Percentiles rank a stretch among this genome's conserved stretches.
These are phyloP conservation scores for Eilema sororculum DNA, from an alignment of 2,888 invertebrate species.

Conservation along the genomic window DNA sequence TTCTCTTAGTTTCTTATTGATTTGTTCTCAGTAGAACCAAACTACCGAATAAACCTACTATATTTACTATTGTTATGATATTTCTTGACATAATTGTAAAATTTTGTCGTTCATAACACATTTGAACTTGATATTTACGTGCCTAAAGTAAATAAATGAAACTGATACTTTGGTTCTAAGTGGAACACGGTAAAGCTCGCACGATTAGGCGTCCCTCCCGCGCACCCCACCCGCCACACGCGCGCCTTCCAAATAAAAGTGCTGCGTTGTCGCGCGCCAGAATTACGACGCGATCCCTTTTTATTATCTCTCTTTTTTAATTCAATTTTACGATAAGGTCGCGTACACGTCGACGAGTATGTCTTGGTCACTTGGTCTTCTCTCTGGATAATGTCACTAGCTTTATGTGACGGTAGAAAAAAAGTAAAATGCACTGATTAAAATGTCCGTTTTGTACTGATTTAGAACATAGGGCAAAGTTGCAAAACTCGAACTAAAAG, in stretches of 20 bases:
- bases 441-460: constrained; percentile 20
- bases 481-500: too few relatives aligned
- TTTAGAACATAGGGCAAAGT: constrained; percentile 7
- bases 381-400: constrained; percentile 26
- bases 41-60: too few relatives aligned
- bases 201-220: constrained; percentile 71
- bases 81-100: too few relatives aligned
- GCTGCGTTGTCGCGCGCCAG: constrained; percentile 85
- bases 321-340: constrained; percentile 84
- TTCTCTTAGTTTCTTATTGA: too few relatives aligned
- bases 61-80: too few relatives aligned
- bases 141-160: too few relatives aligned
- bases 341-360: constrained; percentile 59
- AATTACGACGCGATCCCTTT: constrained; percentile 84
- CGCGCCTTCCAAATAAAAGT: constrained; percentile 82
- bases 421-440: constrained; percentile 19
- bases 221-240: constrained; percentile 71
- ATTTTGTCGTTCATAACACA: too few relatives aligned
- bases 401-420: constrained; percentile 12
- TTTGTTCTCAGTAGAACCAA: too few relatives aligned
- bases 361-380: constrained; percentile 53
- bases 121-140: too few relatives aligned
- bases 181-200: constrained; percentile 67
- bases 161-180: too few relatives aligned
- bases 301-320: constrained; percentile 85